Conservation (phyloP, 2,113 vertebrate genomes). For the Synchiropus splendidus region DNA sequence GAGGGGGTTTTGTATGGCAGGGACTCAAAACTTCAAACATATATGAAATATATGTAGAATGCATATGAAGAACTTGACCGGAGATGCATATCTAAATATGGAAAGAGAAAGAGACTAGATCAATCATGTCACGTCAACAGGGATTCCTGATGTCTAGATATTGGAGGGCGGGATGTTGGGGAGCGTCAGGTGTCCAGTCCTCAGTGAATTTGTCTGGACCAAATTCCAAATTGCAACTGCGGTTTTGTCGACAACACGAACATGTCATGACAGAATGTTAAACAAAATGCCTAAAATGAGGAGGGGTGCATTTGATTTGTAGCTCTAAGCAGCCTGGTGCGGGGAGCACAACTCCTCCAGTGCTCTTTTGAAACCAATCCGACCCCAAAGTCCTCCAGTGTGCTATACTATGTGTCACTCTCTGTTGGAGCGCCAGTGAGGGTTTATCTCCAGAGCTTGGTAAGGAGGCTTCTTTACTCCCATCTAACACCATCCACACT, state of each 20-base stretch:
- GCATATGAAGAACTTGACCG: slow-evolving; percentile 50
- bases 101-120: slow-evolving; percentile 35
- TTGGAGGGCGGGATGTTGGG: slow-evolving; percentile 28
- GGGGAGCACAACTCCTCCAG: slow-evolving; percentile 23
- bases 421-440: slow-evolving; percentile 63
- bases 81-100: slow-evolving; percentile 38
- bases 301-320: slow-evolving; percentile 39
- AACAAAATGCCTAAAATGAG: slow-evolving; percentile 31
- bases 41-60: slow-evolving; percentile 54
- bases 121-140: slow-evolving; percentile 27
- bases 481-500: slow-evolving; percentile 71
- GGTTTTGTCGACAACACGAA: too few species aligned
- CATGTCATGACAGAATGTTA: slow-evolving; percentile 1
- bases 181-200: background rate
- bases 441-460: slow-evolving; percentile 64
- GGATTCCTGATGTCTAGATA: slow-evolving; percentile 23
- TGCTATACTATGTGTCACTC: slow-evolving; percentile 45
- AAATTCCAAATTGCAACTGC: too few species aligned
- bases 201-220: too few species aligned
- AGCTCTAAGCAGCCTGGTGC: slow-evolving; percentile 23
- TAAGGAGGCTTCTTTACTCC: slow-evolving; percentile 78
- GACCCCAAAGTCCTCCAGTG: slow-evolving; percentile 35
- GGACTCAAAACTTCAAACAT: slow-evolving; percentile 27
- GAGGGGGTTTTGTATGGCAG: slow-evolving; percentile 43
- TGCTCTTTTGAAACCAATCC: slow-evolving; percentile 31